Evolutionary conservation across 2,797 vertebrate species (phyloP).

Genomic region (Nyctibius grandis): DNA sequence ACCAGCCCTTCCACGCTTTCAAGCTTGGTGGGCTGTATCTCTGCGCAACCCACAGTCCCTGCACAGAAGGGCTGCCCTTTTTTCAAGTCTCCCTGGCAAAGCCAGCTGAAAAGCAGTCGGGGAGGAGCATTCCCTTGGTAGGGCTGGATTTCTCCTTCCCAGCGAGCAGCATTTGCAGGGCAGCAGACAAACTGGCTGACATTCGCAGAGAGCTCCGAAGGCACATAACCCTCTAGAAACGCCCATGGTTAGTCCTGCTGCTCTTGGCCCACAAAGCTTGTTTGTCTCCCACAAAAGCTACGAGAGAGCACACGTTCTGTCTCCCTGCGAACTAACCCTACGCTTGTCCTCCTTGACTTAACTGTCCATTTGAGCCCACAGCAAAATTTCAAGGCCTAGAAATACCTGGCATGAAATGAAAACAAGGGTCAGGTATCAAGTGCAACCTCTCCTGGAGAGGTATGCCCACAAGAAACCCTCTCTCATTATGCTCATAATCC

Average conservation of each 20-base stretch:
- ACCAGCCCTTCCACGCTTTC: neutral
- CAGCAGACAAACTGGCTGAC: slow-evolving; percentile 5
- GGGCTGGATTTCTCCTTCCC: neutral
- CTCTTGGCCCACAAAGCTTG: neutral
- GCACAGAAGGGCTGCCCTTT: neutral
- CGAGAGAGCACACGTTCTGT: neutral
- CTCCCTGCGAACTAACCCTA: slow-evolving; percentile 8
- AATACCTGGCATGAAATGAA: neutral
- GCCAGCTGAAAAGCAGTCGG: neutral
- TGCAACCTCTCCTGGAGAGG: neutral
- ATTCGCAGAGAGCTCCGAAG: slow-evolving; percentile 16
- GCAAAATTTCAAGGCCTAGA: neutral
- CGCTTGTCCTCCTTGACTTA: neutral
- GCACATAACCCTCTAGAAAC: neutral
- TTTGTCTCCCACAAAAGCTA: slow-evolving; percentile 16
- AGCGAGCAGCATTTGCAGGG: neutral
- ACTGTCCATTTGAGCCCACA: neutral
- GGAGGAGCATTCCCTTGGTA: neutral
- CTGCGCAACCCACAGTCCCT: neutral
- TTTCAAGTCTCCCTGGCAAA: neutral
- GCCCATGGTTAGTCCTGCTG: neutral
- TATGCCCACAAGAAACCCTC: neutral
- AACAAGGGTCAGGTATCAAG: neutral
- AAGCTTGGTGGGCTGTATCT: neutral
- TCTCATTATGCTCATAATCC: neutral